Evolutionary conservation across 2,797 vertebrate species (phyloP), one percentile per base, ranked within the genome.

Genomic region (Channallabes apus): DNA sequence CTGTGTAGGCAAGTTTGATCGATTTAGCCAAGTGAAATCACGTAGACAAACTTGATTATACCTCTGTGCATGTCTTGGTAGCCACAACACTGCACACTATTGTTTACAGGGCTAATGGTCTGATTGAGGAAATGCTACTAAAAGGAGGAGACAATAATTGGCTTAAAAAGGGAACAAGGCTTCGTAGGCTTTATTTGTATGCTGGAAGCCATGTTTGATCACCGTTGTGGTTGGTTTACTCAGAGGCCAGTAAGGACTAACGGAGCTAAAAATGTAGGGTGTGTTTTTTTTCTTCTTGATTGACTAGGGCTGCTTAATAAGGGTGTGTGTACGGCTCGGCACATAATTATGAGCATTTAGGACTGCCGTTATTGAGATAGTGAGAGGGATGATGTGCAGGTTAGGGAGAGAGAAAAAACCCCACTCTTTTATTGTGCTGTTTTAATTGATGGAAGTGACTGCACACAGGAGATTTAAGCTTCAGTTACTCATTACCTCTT

Each of bases 331-430:
- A 90, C 83, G 29, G 35, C 80, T 29, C 35, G 14, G 41, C 64
- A 24, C n/a, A 87, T 90, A 89, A 91, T 90, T 86, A 90, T 83
- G 77, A 82, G 51, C 41, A 58, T 73, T 80, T 80, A 24, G 29
- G 56, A 77, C 18, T 77, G 56, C 75, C 35, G 29, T 77, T 78
- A 64, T 54, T 81, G 73, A 56, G 61, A 65, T n/a, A 67, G 69
- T 46, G 68, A 76, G 68, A 62, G 76, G 71, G 77, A 64, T 59
- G 41, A 67, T 38, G 81, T 69, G 24, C 56, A 64, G 41, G 24
- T 82, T 80, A 62, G 8, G 35, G 54, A 61, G 61, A 72, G 71
- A 20, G 32, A 46, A 46, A 46, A 46, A 46, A 0, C 9, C 0
- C 1, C 18, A 20, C 7, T n/a, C 15, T 75, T 38, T 77, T 67